phyloP scores from a whole-genome alignment of 2,888 invertebrate species.

The Aspidapion aeneum region DNA sequence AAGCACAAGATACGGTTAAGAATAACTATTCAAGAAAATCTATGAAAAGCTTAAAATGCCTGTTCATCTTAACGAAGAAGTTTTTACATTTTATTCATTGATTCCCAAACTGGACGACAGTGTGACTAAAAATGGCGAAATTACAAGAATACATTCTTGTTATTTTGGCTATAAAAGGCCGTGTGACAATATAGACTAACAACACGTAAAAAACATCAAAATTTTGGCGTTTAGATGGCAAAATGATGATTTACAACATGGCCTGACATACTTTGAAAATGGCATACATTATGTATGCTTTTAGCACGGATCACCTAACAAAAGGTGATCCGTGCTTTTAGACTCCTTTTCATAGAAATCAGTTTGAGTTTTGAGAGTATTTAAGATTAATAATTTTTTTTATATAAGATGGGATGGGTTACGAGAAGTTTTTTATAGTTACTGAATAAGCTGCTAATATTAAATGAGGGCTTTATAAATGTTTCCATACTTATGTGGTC shows the following conservation, averaged over 20 bases:
- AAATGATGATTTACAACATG: constrained; percentile 36
- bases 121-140: constrained; percentile 50
- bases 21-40: constrained; percentile 59
- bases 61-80: constrained; percentile 56
- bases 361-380: neutral
- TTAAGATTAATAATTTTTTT: neutral
- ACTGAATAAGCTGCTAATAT: too few species aligned
- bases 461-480: too few species aligned
- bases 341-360: constrained; percentile 7
- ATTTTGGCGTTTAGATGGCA: constrained; percentile 64
- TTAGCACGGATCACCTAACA: too few species aligned
- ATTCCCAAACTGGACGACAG: constrained; percentile 53
- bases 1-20: constrained; percentile 60
- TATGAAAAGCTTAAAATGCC: constrained; percentile 52
- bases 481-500: too few species aligned
- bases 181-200: constrained; percentile 15
- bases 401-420: too few species aligned
- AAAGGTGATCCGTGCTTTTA: too few species aligned
- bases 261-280: constrained; percentile 14
- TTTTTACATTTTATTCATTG: constrained; percentile 58
- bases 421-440: too few species aligned
- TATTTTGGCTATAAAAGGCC: constrained; percentile 24
- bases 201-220: constrained; percentile 52
- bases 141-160: constrained; percentile 60
- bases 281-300: constrained; percentile 54